Evolutionary conservation across 2,888 invertebrate species (phyloP).

Genomic region (Yponomeuta malinellus): DNA sequence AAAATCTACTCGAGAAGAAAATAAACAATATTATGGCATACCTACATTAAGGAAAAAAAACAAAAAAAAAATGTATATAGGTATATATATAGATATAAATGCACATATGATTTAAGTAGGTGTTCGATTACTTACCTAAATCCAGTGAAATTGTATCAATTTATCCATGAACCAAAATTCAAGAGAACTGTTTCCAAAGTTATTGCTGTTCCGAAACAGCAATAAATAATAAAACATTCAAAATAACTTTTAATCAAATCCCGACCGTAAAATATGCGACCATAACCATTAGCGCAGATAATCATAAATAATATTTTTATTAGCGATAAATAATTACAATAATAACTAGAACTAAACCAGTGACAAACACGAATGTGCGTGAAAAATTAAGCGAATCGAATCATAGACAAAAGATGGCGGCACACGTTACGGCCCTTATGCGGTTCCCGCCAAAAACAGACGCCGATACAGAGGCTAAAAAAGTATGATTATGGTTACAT

Average conservation of each 20-base stretch:
- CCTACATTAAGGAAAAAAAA: no score
- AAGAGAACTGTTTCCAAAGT: no score
- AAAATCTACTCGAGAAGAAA: no score
- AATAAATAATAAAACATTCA: conserved; percentile 2
- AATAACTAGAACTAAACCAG: neutral
- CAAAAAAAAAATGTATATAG: no score
- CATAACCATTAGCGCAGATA: conserved; percentile 8
- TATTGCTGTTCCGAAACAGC: neutral
- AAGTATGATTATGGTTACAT: no score
- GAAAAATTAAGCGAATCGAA: conserved; percentile 45
- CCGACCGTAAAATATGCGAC: neutral
- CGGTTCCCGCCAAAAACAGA: neutral
- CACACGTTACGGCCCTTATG: conserved; percentile 38
- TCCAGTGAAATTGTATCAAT: no score
- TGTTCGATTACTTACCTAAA: no score
- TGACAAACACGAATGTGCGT: conserved; percentile 47
- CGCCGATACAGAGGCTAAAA: no score
- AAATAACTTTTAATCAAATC: conserved; percentile 4
- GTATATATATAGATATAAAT: no score
- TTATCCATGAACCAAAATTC: no score
- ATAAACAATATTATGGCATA: no score
- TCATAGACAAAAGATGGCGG: conserved; percentile 51
- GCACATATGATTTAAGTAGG: no score
- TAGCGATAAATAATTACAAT: conserved; percentile 39
- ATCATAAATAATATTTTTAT: conserved; percentile 31